A percentile compares a stretch with the other conserved stretches of the same genome.
Conservation (phyloP, 2,797 vertebrate species). For the Delichon dasypus region DNA sequence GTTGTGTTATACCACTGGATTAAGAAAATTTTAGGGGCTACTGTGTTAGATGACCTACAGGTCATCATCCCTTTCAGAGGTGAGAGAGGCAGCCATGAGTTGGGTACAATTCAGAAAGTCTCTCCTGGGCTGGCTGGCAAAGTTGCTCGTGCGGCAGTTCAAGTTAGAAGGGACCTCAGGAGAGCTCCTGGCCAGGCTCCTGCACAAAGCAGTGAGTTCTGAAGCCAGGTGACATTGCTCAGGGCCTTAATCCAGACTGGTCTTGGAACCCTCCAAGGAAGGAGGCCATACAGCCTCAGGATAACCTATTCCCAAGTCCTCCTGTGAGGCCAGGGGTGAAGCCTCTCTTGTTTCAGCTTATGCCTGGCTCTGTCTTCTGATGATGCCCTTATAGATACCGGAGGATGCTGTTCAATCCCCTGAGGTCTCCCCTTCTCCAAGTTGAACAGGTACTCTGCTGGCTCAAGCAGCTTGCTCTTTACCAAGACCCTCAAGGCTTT, state of each 20-base stretch:
- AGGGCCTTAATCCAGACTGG: not conserved
- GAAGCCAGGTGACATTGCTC: not conserved
- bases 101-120: not conserved
- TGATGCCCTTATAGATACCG: not conserved
- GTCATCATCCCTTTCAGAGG: not conserved
- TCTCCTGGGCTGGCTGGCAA: not conserved
- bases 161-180: not conserved
- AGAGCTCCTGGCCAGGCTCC: not conserved
- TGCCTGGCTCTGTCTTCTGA: not conserved
- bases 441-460: not conserved
- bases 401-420: not conserved
- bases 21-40: not conserved
- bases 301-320: not conserved
- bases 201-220: not conserved
- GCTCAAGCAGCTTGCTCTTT: not conserved
- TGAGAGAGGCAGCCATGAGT: not conserved
- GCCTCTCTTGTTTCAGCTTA: not conserved
- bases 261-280: not conserved
- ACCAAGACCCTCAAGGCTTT: not conserved
- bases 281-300: not conserved
- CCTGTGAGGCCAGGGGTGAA: rapidly evolving
- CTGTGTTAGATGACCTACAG: not conserved
- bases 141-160: not conserved
- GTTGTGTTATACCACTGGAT: not conserved
- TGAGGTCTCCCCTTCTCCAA: not conserved